phyloP scores from a whole-genome alignment of 2,888 invertebrate genomes.

The Xanthia icteritia region DNA sequence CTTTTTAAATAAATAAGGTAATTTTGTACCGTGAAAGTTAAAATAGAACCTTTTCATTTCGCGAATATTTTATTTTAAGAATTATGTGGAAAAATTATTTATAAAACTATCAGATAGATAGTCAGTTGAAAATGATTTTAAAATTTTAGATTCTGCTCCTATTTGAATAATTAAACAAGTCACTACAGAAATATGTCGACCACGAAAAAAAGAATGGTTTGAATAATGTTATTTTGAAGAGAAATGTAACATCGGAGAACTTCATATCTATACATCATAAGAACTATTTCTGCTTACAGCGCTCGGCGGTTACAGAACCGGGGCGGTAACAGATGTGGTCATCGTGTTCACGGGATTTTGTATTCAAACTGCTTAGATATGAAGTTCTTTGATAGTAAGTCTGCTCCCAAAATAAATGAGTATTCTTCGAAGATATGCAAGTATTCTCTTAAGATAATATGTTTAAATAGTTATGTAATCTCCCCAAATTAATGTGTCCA shows the following conservation, averaged over 20 bases:
- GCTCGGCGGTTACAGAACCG: too few relatives aligned
- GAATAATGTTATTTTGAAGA: neutral
- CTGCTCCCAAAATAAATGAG: too few relatives aligned
- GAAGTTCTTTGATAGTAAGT: too few relatives aligned
- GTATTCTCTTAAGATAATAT: neutral
- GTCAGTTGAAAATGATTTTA: neutral
- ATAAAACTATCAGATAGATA: neutral
- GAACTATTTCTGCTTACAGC: too few relatives aligned
- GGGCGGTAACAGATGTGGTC: too few relatives aligned
- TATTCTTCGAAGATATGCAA: neutral
- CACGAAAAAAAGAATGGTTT: neutral
- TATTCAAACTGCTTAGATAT: too few relatives aligned
- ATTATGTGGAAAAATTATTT: neutral
- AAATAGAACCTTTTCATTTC: slow-evolving; percentile 17
- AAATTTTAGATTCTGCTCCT: slow-evolving; percentile 49
- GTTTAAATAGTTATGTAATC: neutral
- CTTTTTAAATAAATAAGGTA: neutral
- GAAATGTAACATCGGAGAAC: neutral
- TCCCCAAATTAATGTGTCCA: neutral
- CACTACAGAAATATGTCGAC: slow-evolving; percentile 7
- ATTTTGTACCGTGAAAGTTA: neutral
- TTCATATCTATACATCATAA: too few relatives aligned
- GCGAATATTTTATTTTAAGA: neutral
- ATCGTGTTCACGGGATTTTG: too few relatives aligned
- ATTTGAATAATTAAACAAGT: slow-evolving; percentile 49